Evolutionary conservation across 92 coral and sea anemone genomes (phyloP).

Genomic region (Phenganax subtilis): DNA sequence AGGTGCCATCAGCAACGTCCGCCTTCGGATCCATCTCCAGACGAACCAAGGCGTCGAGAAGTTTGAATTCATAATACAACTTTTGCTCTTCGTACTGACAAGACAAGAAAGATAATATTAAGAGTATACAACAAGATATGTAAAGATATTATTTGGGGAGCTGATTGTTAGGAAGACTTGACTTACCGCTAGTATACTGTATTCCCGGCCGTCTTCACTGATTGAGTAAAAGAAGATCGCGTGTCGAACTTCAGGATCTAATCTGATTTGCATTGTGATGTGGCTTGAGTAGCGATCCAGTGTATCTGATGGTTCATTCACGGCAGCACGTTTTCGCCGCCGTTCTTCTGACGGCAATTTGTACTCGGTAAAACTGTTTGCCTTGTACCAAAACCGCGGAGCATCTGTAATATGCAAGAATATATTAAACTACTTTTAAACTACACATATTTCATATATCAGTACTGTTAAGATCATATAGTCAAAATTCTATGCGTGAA

Average conservation of each 20-base stretch:
- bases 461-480: too few species aligned
- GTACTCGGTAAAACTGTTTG: slow-evolving; percentile 82
- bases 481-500: too few species aligned
- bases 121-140: background rate
- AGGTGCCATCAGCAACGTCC: slow-evolving; percentile 60
- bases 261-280: slow-evolving; percentile 78
- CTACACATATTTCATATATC: too few species aligned
- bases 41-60: slow-evolving; percentile 29
- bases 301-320: slow-evolving; percentile 65
- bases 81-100: slow-evolving; percentile 35
- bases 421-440: background rate
- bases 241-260: slow-evolving; percentile 47
- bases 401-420: slow-evolving; percentile 7
- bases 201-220: slow-evolving; percentile 24
- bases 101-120: background rate
- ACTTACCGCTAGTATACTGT: slow-evolving; percentile 35
- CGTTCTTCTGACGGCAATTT: slow-evolving; percentile 50
- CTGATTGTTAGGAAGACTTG: too few species aligned
- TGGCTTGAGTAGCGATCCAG: slow-evolving; percentile 67
- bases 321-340: slow-evolving; percentile 66
- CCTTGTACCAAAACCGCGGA: slow-evolving; percentile 52
- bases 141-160: too few species aligned
- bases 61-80: slow-evolving; percentile 36
- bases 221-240: slow-evolving; percentile 16
- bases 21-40: slow-evolving; percentile 25